These are phyloP conservation scores for Sepioteuthis lessoniana DNA, from an alignment of 2,888 invertebrate species.

Conservation along the genomic window DNA sequence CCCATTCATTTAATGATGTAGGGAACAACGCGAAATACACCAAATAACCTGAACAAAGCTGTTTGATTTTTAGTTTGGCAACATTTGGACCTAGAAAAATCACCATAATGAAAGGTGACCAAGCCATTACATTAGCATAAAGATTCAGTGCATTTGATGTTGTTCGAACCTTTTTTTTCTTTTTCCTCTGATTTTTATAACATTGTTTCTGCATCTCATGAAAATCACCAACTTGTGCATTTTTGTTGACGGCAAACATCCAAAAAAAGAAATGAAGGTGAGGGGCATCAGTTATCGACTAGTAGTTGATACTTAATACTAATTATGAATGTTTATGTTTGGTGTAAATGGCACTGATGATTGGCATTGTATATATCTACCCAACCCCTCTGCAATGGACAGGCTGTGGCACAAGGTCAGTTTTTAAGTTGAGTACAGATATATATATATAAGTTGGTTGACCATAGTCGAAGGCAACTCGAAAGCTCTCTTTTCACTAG, in stretches of 20 bases:
- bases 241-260: background rate
- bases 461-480: too few relatives aligned
- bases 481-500: too few relatives aligned
- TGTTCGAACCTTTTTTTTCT: background rate
- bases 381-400: too few relatives aligned
- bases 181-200: background rate
- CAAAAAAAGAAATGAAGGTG: background rate
- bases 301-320: too few relatives aligned
- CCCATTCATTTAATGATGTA: background rate
- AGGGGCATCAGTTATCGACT: too few relatives aligned
- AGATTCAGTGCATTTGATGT: background rate
- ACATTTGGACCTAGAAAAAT: background rate
- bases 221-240: background rate
- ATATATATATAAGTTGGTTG: too few relatives aligned
- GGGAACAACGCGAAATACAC: background rate
- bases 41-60: background rate
- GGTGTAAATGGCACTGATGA: background rate
- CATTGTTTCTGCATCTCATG: background rate
- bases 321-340: too few relatives aligned
- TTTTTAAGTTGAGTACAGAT: too few relatives aligned
- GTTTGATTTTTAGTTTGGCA: background rate
- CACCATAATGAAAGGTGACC: background rate
- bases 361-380: too few relatives aligned
- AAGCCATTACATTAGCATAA: constrained; percentile 13
- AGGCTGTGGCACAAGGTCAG: background rate